Conservation (phyloP, 2,113 vertebrate species). For the Leptosomus discolor region DNA sequence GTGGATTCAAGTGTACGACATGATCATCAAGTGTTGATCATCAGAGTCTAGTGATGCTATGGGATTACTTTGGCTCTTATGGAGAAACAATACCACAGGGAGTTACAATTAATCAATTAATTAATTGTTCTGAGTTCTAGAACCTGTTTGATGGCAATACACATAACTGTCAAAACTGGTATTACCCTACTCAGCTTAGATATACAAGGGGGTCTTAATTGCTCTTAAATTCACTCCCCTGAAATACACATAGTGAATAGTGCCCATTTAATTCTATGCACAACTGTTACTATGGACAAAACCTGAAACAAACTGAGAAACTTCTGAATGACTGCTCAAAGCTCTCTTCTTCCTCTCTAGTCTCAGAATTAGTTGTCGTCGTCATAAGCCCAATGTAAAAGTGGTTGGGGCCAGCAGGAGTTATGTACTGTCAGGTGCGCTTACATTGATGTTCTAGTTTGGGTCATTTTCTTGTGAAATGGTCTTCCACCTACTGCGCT, state of each 20-base stretch:
- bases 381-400: not conserved
- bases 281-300: not conserved
- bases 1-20: not conserved
- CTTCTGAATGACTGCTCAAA: not conserved
- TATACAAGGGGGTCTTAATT: not conserved
- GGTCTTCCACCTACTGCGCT: not conserved
- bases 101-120: not conserved
- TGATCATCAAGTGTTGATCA: not conserved
- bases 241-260: fast-evolving
- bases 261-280: not conserved
- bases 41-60: not conserved
- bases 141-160: not conserved
- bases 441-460: not conserved
- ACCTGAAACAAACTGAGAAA: not conserved
- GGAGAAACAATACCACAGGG: not conserved
- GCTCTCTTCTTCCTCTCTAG: not conserved
- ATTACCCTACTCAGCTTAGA: not conserved
- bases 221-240: not conserved
- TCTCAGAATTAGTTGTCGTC: not conserved
- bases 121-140: not conserved
- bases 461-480: not conserved
- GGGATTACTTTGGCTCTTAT: not conserved
- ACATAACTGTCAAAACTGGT: not conserved
- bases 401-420: too few species aligned
- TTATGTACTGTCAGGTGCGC: not conserved